phyloP scores from a whole-genome alignment of 2,888 invertebrate genomes.

The Actias luna region DNA sequence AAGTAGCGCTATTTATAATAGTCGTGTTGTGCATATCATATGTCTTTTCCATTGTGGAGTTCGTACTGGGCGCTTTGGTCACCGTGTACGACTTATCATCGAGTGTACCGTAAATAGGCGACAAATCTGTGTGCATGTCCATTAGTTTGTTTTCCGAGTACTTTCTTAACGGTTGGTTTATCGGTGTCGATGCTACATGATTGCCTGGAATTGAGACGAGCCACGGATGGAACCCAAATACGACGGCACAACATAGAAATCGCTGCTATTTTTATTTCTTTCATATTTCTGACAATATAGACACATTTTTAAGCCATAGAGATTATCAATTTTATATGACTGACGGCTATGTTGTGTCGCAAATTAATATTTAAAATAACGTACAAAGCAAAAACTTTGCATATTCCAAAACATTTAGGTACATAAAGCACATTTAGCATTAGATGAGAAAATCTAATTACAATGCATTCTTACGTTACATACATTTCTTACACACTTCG shows the following conservation, averaged over 20 bases:
- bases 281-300: not conserved
- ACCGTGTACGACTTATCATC: conserved; percentile 63
- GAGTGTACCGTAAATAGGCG: conserved; percentile 68
- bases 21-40: conserved; percentile 55
- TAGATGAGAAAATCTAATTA: not conserved
- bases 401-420: not conserved
- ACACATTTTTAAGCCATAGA: not conserved
- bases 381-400: not conserved
- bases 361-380: not conserved
- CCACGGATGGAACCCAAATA: not conserved
- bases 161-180: conserved; percentile 45
- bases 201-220: conserved; percentile 43
- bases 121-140: conserved; percentile 65
- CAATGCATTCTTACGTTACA: not conserved
- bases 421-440: not conserved
- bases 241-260: not conserved
- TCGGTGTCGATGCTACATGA: conserved; percentile 70
- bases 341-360: not conserved
- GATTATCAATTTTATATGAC: not conserved
- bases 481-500: not conserved
- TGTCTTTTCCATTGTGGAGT: conserved; percentile 44
- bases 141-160: conserved; percentile 52
- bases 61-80: conserved; percentile 41
- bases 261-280: not conserved
- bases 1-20: conserved; percentile 62